Evolutionary conservation across 2,113 vertebrate species (phyloP), one percentile per base, ranked within the genome.

Genomic region (Bagarius yarrelli): DNA sequence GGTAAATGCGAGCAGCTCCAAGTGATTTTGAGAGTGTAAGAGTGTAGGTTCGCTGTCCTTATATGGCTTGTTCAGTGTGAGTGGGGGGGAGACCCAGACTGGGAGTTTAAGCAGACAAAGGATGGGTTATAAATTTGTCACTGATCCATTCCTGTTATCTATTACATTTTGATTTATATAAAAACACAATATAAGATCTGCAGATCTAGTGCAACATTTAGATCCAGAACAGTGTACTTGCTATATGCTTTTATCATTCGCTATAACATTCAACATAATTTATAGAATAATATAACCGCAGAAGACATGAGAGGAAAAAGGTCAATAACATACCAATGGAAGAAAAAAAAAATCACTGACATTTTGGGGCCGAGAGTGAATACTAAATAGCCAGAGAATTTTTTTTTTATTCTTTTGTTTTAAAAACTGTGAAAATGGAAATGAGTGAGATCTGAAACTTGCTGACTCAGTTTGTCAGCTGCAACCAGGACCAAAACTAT

Each of bases 31-130:
- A 71, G 23, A 18, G 44, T 8, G 32, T 40, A 8, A 36, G 4
- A 19, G n/a, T 19, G 70, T 36, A 25, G 36, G 73, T 59, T 53
- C n/a, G 18, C n/a, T 47, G 52, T 69, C 72, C 80, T 76, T 82
- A 60, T 82, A 82, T 82, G 80, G 80, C 5, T 50, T 69, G 80
- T 69, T 76, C 52, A 69, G 36, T 32, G 21, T 56, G 34, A 76
- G 25, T 2, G 25, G 14, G 50, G 23, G 23, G 32, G 32, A 25
- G 12, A 64, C 60, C 2, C 30, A 23, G 47, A 12, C 57, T 25
- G 69, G 40, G 67, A 34, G 55, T 25, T 32, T 9, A 23, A 64
- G 47, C 23, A 32, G 25, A 59, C 14, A 30, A 71, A n/a, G 6
- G 34, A 80, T 30, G 53, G 32, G 79, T 55, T 63, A 40, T 52